Percentiles rank a stretch among this genome's conserved stretches.
Evolutionary conservation across 2,113 vertebrate genomes (phyloP).

Genomic region (Mohoua ochrocephala): DNA sequence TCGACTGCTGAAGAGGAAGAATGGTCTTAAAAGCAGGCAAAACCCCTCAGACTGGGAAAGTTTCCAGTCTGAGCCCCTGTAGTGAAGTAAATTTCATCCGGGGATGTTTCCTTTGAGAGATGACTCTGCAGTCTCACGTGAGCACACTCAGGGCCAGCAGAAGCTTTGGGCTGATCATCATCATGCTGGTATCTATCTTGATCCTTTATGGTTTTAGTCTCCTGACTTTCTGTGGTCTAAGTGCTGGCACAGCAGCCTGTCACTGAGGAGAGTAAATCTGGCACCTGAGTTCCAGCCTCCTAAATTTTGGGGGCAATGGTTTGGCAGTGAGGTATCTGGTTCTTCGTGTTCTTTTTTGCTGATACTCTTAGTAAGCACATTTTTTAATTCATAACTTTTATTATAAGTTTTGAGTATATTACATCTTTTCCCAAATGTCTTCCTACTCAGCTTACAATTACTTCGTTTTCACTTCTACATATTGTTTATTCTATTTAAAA

Average conservation of each 20-base stretch:
- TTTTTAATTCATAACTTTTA: neutral
- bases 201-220: neutral
- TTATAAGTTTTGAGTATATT: neutral
- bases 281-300: neutral
- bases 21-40: neutral
- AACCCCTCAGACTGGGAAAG: neutral
- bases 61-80: neutral
- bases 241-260: neutral
- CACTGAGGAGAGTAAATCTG: neutral
- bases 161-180: neutral
- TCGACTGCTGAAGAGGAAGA: neutral
- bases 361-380: neutral
- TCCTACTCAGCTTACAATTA: neutral
- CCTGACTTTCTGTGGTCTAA: neutral
- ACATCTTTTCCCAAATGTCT: neutral
- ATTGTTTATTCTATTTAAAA: neutral
- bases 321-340: neutral
- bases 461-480: neutral
- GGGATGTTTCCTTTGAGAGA: neutral
- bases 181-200: neutral
- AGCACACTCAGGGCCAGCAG: neutral
- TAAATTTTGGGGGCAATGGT: neutral
- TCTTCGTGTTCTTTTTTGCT: neutral
- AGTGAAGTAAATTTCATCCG: neutral
- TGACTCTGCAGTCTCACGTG: neutral